Evolutionary conservation across 2,113 vertebrate species (phyloP).

Genomic region (Mus musculus): GRCm39 chr13:47974501-47975000

Average conservation of each 20-base stretch:
- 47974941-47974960: background rate
- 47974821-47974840: background rate
- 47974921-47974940: background rate
- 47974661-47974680: background rate
- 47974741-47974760: background rate
- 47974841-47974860: background rate
- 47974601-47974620: background rate
- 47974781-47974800: no score
- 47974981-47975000: background rate
- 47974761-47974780: background rate
- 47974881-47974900: background rate
- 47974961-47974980: background rate
- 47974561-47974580: background rate
- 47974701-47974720: background rate
- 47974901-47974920: background rate
- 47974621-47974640: background rate
- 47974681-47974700: no score
- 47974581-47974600: background rate
- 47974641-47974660: no score
- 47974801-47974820: background rate
- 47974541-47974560: background rate
- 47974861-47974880: background rate
- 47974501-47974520: no score
- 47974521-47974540: background rate
- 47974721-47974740: no score